A percentile compares a stretch with the other conserved stretches of the same genome.
Conservation (phyloP, 2,797 vertebrate species). For the Setipinna tenuifilis region DNA sequence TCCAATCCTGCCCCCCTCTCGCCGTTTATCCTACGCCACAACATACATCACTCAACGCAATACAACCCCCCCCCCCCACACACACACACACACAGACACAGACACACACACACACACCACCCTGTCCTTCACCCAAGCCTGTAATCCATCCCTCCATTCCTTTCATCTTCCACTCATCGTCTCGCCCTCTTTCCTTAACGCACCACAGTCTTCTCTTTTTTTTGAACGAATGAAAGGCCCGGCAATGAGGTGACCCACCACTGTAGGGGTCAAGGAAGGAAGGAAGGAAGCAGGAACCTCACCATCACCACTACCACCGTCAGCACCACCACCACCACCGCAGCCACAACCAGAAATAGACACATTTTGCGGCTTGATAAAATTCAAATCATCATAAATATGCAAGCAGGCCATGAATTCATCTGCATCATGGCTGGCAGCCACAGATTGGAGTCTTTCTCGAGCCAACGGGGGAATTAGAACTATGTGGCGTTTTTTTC, state of each 20-base stretch:
- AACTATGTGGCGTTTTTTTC: neutral
- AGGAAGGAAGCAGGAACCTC: neutral
- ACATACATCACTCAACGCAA: no score
- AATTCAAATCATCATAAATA: conserved; percentile 22
- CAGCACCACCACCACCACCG: neutral
- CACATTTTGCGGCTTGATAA: conserved; percentile 2
- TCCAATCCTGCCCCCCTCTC: no score
- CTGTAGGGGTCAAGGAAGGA: neutral
- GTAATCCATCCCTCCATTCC: neutral
- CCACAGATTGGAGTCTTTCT: neutral
- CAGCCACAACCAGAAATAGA: neutral
- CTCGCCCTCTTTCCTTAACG: neutral
- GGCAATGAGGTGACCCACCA: neutral
- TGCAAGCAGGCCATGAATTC: conserved; percentile 32
- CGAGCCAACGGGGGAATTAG: neutral
- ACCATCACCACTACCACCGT: no score
- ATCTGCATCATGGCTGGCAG: conserved; percentile 20
- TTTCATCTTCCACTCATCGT: neutral
- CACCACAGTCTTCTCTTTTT: neutral
- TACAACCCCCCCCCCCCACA: no score
- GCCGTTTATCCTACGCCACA: neutral
- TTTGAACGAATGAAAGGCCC: neutral
- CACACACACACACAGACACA: no score
- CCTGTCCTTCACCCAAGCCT: neutral
- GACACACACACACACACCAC: no score